phyloP scores from a whole-genome alignment of 2,797 vertebrate species.

The Caiman crocodilus region DNA sequence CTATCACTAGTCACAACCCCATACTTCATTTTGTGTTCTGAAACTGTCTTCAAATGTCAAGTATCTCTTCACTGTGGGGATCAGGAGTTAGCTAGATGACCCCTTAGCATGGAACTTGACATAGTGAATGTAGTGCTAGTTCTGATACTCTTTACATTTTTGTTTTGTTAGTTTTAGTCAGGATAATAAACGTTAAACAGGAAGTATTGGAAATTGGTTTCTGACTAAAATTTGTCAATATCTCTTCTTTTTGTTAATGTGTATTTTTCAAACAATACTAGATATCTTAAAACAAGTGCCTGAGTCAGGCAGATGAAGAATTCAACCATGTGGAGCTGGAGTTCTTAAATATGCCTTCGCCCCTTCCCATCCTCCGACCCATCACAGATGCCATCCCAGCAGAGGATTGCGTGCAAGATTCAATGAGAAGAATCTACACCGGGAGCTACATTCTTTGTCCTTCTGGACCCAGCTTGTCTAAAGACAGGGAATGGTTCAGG shows the following conservation, averaged over 20 bases:
- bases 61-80: neutral
- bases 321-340: neutral
- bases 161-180: neutral
- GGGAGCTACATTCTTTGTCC: neutral
- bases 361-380: neutral
- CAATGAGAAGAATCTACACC: too few species aligned
- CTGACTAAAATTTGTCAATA: neutral
- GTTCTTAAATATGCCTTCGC: neutral
- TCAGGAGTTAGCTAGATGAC: neutral
- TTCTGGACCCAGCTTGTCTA: neutral
- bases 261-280: neutral
- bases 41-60: neutral
- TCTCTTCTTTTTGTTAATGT: neutral
- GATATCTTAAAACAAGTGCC: neutral
- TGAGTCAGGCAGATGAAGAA: neutral
- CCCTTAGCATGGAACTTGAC: neutral
- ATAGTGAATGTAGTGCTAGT: neutral
- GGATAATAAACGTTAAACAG: neutral
- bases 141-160: conserved; percentile 12
- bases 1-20: neutral
- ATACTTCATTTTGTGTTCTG: neutral
- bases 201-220: neutral
- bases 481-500: neutral
- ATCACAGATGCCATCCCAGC: neutral
- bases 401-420: neutral